These are phyloP conservation scores for Arion vulgaris DNA, from an alignment of 1,140 invertebrate genomes.

Conservation along the genomic window DNA sequence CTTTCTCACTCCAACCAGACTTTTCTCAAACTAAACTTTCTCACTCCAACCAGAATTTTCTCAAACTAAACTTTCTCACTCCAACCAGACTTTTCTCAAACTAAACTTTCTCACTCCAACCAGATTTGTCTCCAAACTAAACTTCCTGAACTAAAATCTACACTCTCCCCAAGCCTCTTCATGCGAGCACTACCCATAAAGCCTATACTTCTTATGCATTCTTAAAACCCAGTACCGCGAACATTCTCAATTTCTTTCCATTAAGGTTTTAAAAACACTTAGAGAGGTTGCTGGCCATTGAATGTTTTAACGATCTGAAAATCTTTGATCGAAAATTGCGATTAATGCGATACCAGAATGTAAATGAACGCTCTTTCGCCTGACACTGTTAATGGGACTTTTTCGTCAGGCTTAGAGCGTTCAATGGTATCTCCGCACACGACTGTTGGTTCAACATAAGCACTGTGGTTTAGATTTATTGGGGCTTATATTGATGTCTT, in stretches of 20 bases:
- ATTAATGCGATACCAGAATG: background rate
- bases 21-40: too few relatives aligned
- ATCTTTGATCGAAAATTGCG: background rate
- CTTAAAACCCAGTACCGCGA: background rate
- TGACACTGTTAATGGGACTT: background rate
- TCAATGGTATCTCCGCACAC: background rate
- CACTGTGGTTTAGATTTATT: background rate
- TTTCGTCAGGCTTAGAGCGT: background rate
- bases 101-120: too few relatives aligned
- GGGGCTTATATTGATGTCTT: background rate
- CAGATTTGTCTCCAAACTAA: too few relatives aligned
- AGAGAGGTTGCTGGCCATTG: background rate
- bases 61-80: too few relatives aligned
- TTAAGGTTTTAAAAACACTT: conserved; percentile 5
- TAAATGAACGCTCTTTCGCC: background rate
- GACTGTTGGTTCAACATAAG: background rate
- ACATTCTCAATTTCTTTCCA: background rate
- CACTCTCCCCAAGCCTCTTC: too few relatives aligned
- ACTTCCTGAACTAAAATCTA: too few relatives aligned
- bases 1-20: too few relatives aligned
- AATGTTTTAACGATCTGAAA: background rate
- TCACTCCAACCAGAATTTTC: too few relatives aligned
- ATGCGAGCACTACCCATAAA: background rate
- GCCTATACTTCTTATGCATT: background rate
- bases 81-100: too few relatives aligned